Conservation (phyloP, 2,888 invertebrate species). For the Campoplex capitator region DNA sequence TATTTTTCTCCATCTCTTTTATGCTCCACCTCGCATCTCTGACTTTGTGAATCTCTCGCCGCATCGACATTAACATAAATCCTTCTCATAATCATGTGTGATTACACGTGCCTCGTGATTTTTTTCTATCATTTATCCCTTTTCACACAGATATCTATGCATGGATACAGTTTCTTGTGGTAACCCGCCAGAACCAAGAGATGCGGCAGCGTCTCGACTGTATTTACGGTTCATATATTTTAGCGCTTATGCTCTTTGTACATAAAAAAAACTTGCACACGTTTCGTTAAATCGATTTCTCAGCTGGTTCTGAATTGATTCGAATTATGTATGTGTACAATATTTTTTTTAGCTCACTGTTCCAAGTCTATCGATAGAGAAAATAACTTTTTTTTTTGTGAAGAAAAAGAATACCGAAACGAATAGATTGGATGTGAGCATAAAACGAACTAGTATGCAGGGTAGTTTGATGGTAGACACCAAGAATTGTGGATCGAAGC, state of each 20-base stretch:
- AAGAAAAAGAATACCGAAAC: not conserved
- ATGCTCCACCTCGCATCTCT: constrained; percentile 29
- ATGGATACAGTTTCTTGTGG: not conserved
- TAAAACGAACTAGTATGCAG: not conserved
- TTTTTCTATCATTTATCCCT: constrained; percentile 34
- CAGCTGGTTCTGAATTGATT: not conserved
- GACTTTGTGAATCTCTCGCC: constrained; percentile 44
- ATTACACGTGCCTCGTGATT: constrained; percentile 54
- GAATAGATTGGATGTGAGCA: not conserved
- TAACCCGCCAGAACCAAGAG: not conserved
- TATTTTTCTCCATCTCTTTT: constrained; percentile 41
- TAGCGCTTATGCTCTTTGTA: not conserved
- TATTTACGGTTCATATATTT: not conserved
- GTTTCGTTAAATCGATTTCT: not conserved
- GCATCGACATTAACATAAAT: constrained; percentile 69
- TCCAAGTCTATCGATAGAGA: no score
- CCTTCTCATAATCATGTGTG: constrained; percentile 69
- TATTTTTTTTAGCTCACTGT: not conserved
- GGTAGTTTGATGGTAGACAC: not conserved
- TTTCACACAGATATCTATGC: not conserved
- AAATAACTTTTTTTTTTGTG: not conserved
- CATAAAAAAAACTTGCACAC: not conserved
- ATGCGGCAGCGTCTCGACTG: no score
- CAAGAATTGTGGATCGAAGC: not conserved
- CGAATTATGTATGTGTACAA: not conserved